Evolutionary conservation across 2,113 vertebrate genomes (phyloP).

Genomic region (Anseranas semipalmata): DNA sequence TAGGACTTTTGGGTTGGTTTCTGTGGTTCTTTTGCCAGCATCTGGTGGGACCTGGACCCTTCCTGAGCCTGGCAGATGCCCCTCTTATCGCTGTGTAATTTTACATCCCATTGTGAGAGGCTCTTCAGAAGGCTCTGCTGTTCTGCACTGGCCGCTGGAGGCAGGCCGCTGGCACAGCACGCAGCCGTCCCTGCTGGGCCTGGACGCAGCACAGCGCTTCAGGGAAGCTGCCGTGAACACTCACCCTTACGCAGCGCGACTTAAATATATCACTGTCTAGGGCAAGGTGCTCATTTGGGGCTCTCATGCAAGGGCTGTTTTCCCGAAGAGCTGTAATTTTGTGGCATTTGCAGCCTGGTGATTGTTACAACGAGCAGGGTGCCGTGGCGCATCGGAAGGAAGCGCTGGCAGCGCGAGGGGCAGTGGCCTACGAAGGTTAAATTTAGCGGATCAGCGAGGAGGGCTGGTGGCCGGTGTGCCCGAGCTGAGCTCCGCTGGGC

Average conservation of each 20-base stretch:
- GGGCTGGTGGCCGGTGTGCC: fast-evolving
- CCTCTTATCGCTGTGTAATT: background rate
- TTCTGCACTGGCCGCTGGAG: background rate
- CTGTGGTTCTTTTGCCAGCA: background rate
- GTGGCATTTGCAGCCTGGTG: background rate
- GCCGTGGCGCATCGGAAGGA: background rate
- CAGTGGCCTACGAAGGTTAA: background rate
- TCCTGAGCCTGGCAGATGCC: background rate
- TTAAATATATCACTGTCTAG: background rate
- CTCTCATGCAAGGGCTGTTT: background rate
- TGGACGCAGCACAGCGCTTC: fast-evolving
- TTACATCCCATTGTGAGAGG: fast-evolving
- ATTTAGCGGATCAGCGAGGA: background rate
- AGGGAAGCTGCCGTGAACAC: background rate
- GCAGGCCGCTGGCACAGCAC: background rate
- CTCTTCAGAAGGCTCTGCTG: background rate
- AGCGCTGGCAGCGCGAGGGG: fast-evolving
- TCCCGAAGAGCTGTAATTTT: slow-evolving; percentile 8
- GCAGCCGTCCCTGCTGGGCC: background rate
- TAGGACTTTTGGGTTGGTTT: background rate
- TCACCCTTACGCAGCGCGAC: background rate
- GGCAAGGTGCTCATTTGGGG: slow-evolving; percentile 35
- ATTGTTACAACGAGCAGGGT: background rate
- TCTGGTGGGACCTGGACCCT: background rate
- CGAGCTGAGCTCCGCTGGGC: background rate